Evolutionary conservation across 2,113 vertebrate genomes (phyloP), one percentile per base, ranked within the genome.

Genomic region (Oncorhynchus clarkii): DNA sequence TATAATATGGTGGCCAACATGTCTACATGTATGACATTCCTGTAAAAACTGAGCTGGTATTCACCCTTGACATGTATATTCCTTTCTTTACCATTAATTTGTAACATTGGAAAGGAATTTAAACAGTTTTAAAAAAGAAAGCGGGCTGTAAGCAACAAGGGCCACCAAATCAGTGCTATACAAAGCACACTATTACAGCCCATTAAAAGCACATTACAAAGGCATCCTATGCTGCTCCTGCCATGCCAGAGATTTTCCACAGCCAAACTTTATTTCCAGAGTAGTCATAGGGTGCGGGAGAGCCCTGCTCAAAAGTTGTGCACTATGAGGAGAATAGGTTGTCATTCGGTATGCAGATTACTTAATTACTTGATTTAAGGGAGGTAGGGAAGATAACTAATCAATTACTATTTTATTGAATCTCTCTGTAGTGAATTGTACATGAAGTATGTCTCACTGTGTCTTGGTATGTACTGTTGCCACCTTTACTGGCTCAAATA

Each of bases 311-410:
- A 5, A 54, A 54, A 54, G 12, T 18, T 18, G 14, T 18, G 51
- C 51, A 54, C 16, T 51, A 51, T 51, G 14, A 4, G 11, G 14
- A 14, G 14, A 4, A 51, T 16, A 51, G 49, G 13, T 0, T 39
- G 8, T 4, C 49, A 51, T 51, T 51, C 16, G 11, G 13, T 11
- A 51, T 3, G 49, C 49, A 51, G 2, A 60, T 39, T 27, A 75
- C 78, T 22, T 83, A 90, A 87, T 88, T 79, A 70, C 29, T 73
- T 84, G 84, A 89, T 87, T 85, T 87, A 90, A 84, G 76, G 81
- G 77, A 76, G 76, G 68, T 34, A 39, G 49, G 76, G 76, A 77
- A 73, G 11, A 84, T 74, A 72, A 75, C 26, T 6, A n/a, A 82
- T 88, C 87, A 85, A 71, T 85, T 65, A 7, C 3, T 60, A n/a